phyloP scores from a whole-genome alignment of 2,113 vertebrate species.

The Corynorhinus townsendii region DNA sequence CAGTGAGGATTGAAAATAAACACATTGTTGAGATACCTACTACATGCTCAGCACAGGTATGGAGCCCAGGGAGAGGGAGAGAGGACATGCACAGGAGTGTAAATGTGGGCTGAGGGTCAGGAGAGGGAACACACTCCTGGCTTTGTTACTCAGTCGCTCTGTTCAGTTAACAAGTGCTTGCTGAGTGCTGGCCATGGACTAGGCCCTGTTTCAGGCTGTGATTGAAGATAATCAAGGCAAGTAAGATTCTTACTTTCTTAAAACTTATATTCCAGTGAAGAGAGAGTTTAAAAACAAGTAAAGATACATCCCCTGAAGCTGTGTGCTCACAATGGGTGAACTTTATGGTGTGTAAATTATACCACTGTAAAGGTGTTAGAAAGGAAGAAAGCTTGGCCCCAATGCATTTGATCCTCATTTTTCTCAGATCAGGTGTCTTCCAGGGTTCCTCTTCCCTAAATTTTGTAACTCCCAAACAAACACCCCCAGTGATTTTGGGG shows the following conservation, averaged over 20 bases:
- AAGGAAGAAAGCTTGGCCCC: background rate
- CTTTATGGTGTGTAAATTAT: background rate
- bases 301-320: background rate
- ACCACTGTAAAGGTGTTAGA: background rate
- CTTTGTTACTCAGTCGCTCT: background rate
- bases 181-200: background rate
- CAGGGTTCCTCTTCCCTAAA: background rate
- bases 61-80: background rate
- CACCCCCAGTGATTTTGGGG: accelerated
- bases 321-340: background rate
- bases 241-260: background rate
- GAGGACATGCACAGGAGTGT: background rate
- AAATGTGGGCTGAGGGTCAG: background rate
- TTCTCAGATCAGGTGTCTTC: background rate
- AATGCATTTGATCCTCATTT: background rate
- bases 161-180: background rate
- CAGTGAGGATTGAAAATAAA: background rate
- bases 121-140: background rate
- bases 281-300: background rate
- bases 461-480: background rate
- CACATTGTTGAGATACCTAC: background rate
- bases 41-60: background rate
- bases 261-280: background rate
- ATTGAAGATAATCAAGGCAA: background rate
- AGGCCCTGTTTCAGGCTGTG: accelerated